Evolutionary conservation across 2,888 invertebrate genomes (phyloP), one percentile per base, ranked within the genome.

Genomic region (Mechanitis messenoides): DNA sequence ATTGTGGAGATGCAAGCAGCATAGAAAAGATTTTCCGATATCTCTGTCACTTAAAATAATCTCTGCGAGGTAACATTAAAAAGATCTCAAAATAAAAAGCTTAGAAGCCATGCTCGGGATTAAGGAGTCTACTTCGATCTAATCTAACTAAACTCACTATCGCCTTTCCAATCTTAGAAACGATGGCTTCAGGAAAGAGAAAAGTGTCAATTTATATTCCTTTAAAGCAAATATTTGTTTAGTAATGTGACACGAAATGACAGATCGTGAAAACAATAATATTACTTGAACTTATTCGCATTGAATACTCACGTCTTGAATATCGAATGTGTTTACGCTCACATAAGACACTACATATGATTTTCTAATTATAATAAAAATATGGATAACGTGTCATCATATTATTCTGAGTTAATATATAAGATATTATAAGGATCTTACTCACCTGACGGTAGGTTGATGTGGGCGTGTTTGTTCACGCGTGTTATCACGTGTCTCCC

Each of bases 181-280:
- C 86, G 86, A 80, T 87, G 85, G 84, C 86, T 87, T 85, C 56
- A 58, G 61, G 73, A 76, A 83, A 84, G 71, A 83, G 72, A 80
- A 78, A 77, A 79, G 70, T 60, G 55, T 66, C 63, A 68, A 60
- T 62, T 63, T 61, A 67, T 62, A 61, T 64, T 58, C 33, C 57
- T 46, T 59, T 56, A 53, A 45, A 47, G 33, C 56, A 9, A 47
- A 50, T 11, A 50, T 50, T 50, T 50, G 11, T n/a, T 7, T 56
- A 20, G 28, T 45, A 38, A 9, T 45, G 6, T 33, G 6, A 33
- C 12, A 53, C 33, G 35, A 11, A 47, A 31, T 5, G 33, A 56
- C 6, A 35, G 50, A 45, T 31, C 31, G 50, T 31, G 7, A 11
- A 50, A 31, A 31, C 20, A 31, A 28, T 3, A 50, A 50, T 31